These are phyloP conservation scores for Caloenas nicobarica DNA, from an alignment of 2,113 vertebrate species.

Conservation along the genomic window DNA sequence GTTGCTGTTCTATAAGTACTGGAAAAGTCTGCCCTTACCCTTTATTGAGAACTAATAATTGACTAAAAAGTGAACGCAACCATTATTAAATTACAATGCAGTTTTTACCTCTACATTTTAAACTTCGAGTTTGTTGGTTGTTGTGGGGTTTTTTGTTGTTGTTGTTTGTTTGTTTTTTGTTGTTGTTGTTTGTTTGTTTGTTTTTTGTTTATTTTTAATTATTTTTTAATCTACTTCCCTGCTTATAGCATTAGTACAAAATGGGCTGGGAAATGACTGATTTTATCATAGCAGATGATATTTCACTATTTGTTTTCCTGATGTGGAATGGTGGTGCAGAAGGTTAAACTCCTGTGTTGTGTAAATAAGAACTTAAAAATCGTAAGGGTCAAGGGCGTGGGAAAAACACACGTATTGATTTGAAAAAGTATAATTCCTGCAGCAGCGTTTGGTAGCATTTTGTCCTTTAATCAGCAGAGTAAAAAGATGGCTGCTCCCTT, in stretches of 20 bases:
- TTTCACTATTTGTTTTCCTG: not conserved
- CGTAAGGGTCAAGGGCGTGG: not conserved
- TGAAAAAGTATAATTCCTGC: not conserved
- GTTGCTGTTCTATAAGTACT: not conserved
- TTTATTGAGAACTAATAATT: not conserved
- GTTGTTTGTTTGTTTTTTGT: not conserved
- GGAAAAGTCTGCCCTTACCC: not conserved
- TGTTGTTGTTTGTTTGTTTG: not conserved
- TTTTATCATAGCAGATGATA: not conserved
- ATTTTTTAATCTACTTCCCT: not conserved
- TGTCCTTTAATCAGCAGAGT: not conserved
- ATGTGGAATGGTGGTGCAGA: not conserved
- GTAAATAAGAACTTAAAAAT: not conserved
- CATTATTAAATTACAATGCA: not conserved
- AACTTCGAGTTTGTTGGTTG: accelerated
- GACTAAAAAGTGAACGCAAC: not conserved
- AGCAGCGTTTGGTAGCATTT: not conserved
- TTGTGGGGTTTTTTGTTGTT: too few species aligned
- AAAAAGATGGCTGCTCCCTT: not conserved
- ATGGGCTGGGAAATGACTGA: not conserved
- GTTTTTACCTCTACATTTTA: not conserved
- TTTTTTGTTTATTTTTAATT: not conserved
- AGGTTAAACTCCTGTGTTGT: not conserved
- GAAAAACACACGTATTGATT: not conserved
- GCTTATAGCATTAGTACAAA: not conserved